Conservation (phyloP, 1,140 invertebrate genomes). For the Drosophila equinoxialis region DNA sequence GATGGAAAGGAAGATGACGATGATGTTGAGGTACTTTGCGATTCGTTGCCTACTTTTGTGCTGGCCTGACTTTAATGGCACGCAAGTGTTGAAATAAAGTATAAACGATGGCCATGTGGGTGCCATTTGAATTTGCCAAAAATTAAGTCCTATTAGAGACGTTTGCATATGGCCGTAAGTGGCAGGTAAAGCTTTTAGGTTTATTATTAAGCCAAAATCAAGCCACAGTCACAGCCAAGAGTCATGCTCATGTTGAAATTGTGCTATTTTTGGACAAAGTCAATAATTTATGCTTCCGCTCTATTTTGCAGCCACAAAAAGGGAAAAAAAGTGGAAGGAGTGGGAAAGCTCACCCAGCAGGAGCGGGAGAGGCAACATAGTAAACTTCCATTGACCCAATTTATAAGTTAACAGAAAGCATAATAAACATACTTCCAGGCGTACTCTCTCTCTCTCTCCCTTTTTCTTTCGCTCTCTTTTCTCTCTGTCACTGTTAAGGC, state of each 20-base stretch:
- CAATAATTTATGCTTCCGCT: conserved; percentile 71
- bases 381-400: conserved; percentile 70
- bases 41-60: conserved; percentile 65
- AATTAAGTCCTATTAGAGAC: conserved; percentile 64
- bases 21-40: conserved; percentile 1
- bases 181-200: conserved; percentile 34
- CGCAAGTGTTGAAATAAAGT: conserved; percentile 49
- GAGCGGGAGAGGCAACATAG: conserved; percentile 21
- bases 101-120: conserved; percentile 48
- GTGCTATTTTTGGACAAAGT: conserved; percentile 68
- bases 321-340: not conserved
- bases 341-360: conserved; percentile 5
- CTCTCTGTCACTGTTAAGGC: conserved; percentile 14
- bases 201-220: conserved; percentile 27
- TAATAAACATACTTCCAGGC: conserved; percentile 56
- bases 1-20: too few species aligned
- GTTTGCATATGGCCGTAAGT: not conserved
- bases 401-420: conserved; percentile 43
- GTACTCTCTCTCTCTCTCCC: conserved; percentile 1
- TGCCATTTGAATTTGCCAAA: conserved; percentile 63
- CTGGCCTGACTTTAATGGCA: conserved; percentile 36
- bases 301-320: conserved; percentile 24
- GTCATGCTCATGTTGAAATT: conserved; percentile 16
- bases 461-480: conserved; percentile 10
- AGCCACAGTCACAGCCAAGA: conserved; percentile 10